phyloP scores from a whole-genome alignment of 2,797 vertebrate species.

The Amblyraja radiata region DNA sequence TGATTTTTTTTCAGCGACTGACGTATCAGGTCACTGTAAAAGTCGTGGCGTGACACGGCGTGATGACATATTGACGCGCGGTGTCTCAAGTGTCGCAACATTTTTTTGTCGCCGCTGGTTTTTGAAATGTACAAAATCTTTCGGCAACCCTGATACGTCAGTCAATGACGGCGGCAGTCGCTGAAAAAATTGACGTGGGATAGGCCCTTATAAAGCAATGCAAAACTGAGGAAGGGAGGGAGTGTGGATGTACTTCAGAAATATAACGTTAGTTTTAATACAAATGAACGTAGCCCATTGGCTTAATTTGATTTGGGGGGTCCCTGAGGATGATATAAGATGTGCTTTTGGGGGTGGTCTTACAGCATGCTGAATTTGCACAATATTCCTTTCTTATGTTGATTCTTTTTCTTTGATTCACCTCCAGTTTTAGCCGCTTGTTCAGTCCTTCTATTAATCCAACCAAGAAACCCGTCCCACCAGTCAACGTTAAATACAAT shows the following conservation, averaged over 20 bases:
- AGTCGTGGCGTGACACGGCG: too few species aligned
- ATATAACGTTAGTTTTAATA: background rate
- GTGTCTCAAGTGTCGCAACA: too few species aligned
- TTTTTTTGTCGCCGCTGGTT: too few species aligned
- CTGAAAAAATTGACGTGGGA: too few species aligned
- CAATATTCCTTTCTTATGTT: constrained; percentile 47
- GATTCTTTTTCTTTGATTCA: constrained; percentile 46
- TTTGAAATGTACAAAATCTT: too few species aligned
- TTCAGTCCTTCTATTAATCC: constrained; percentile 85
- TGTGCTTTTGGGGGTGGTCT: constrained; percentile 47
- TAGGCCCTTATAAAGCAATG: too few species aligned
- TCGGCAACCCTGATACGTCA: too few species aligned
- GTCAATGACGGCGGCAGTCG: too few species aligned
- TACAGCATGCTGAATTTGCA: constrained; percentile 42
- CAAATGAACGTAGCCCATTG: constrained; percentile 12
- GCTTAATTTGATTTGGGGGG: background rate
- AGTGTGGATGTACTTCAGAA: background rate
- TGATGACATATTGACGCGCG: too few species aligned
- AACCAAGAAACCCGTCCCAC: constrained; percentile 82
- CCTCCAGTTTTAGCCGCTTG: constrained; percentile 86
- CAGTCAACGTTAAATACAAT: constrained; percentile 93
- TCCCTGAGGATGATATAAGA: constrained; percentile 42
- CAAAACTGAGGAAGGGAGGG: background rate
- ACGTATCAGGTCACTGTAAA: too few species aligned
- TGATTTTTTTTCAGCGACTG: too few species aligned